Conservation (phyloP, 2,888 invertebrate species). For the Agriopis marginaria region DNA sequence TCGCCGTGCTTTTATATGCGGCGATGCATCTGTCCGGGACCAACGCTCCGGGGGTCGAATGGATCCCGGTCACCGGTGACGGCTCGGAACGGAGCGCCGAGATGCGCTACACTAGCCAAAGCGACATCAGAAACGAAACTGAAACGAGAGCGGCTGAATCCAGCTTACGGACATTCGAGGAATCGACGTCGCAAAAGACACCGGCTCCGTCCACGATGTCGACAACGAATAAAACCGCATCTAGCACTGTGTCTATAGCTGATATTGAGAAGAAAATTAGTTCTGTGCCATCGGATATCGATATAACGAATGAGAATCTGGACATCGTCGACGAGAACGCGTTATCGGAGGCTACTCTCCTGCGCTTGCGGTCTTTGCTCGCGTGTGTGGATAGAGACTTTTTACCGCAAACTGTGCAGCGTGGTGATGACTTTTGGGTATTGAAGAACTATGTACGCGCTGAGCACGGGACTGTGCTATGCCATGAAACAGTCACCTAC, state of each 20-base stretch:
- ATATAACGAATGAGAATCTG: conserved; percentile 67
- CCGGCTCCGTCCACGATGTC: conserved; percentile 72
- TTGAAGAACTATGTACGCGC: conserved; percentile 94
- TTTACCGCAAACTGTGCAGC: conserved; percentile 88
- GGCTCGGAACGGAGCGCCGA: conserved; percentile 70
- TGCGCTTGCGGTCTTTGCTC: conserved; percentile 78
- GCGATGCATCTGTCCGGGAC: conserved; percentile 87
- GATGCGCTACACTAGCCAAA: conserved; percentile 61
- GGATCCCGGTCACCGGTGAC: conserved; percentile 73
- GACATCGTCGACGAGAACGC: conserved; percentile 75
- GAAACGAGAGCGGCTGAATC: conserved; percentile 60
- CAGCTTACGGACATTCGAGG: conserved; percentile 60
- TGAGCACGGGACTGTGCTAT: conserved; percentile 88
- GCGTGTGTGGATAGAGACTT: conserved; percentile 89
- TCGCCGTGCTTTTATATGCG: conserved; percentile 90
- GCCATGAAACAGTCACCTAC: conserved; percentile 95
- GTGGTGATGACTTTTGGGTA: conserved; percentile 93
- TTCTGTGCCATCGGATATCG: conserved; percentile 67
- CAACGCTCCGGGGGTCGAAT: conserved; percentile 65
- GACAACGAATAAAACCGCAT: conserved; percentile 74
- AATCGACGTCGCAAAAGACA: conserved; percentile 74
- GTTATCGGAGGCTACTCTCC: conserved; percentile 70
- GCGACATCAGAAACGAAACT: conserved; percentile 67
- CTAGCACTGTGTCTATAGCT: conserved; percentile 74
- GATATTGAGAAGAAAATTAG: conserved; percentile 72